Evolutionary conservation across 1,140 invertebrate species (phyloP).

Genomic region (Pseudomyrmex gracilis): DNA sequence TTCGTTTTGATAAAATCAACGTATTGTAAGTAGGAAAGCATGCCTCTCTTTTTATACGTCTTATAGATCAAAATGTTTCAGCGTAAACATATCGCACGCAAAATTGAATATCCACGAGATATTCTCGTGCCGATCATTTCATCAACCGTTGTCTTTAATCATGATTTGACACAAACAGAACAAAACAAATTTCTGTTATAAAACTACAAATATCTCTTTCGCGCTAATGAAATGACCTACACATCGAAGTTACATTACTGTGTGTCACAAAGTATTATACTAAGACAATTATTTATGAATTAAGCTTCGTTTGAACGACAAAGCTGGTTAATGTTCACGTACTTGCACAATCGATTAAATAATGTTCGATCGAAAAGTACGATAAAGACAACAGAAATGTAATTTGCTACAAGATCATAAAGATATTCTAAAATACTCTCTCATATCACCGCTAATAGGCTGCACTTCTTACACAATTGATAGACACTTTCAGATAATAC

Average conservation of each 20-base stretch:
- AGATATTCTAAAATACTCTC: constrained; percentile 44
- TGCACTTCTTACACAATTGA: constrained; percentile 26
- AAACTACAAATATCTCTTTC: background rate
- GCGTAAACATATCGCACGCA: background rate
- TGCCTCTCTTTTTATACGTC: too few relatives aligned
- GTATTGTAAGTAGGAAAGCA: too few relatives aligned
- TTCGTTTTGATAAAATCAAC: too few relatives aligned
- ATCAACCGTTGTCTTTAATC: background rate
- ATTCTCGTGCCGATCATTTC: constrained; percentile 2
- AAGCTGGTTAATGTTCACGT: background rate
- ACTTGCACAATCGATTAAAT: constrained; percentile 7
- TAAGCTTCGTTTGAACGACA: background rate
- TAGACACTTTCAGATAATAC: constrained; percentile 50
- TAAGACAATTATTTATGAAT: constrained; percentile 3
- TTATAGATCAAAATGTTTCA: background rate
- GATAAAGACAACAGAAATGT: constrained; percentile 22
- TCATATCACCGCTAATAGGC: background rate
- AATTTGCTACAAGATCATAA: constrained; percentile 50
- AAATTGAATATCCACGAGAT: background rate
- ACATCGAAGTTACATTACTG: constrained; percentile 8
- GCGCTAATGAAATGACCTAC: constrained; percentile 7
- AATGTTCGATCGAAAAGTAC: background rate
- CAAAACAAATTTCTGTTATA: too few relatives aligned
- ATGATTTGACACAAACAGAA: background rate
- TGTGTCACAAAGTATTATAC: background rate